phyloP scores from a whole-genome alignment of 2,797 vertebrate species.

The Phyllotis vaccarum region DNA sequence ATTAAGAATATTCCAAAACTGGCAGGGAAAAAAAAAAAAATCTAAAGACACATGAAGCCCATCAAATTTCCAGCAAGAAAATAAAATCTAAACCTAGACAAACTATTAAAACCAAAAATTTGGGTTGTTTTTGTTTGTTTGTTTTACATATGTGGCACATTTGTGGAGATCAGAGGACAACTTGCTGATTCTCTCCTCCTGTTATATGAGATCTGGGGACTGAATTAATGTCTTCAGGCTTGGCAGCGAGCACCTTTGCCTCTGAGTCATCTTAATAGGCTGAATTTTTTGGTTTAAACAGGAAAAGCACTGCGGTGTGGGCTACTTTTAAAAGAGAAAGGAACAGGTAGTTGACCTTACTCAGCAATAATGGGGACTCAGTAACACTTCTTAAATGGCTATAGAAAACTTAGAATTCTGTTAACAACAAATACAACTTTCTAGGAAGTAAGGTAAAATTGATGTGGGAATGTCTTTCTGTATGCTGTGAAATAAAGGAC shows the following conservation, averaged over 20 bases:
- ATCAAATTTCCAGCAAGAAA: slow-evolving; percentile 33
- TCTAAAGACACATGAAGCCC: slow-evolving; percentile 40
- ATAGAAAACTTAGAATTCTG: slow-evolving; percentile 47
- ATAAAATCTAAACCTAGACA: slow-evolving; percentile 42
- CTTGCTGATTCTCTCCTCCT: background rate
- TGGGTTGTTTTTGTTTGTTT: background rate
- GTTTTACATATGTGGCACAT: background rate
- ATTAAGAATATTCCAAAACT: slow-evolving; percentile 48
- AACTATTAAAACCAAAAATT: slow-evolving; percentile 19
- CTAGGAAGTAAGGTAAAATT: background rate
- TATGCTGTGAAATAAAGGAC: too few species aligned
- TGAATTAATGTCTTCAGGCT: background rate
- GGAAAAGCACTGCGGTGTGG: background rate
- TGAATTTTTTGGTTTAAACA: background rate
- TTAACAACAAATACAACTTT: background rate
- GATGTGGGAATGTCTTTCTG: too few species aligned
- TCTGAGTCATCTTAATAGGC: background rate
- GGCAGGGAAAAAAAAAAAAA: background rate
- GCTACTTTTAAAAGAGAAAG: slow-evolving; percentile 42
- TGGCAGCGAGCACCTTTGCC: background rate
- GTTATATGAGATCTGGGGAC: background rate
- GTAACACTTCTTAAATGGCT: slow-evolving; percentile 17
- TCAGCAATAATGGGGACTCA: background rate
- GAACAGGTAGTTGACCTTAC: background rate
- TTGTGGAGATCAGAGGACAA: background rate